A percentile compares a stretch with the other conserved stretches of the same genome.
These are phyloP conservation scores for Limosa lapponica DNA, from an alignment of 2,797 vertebrate species.

Conservation along the genomic window DNA sequence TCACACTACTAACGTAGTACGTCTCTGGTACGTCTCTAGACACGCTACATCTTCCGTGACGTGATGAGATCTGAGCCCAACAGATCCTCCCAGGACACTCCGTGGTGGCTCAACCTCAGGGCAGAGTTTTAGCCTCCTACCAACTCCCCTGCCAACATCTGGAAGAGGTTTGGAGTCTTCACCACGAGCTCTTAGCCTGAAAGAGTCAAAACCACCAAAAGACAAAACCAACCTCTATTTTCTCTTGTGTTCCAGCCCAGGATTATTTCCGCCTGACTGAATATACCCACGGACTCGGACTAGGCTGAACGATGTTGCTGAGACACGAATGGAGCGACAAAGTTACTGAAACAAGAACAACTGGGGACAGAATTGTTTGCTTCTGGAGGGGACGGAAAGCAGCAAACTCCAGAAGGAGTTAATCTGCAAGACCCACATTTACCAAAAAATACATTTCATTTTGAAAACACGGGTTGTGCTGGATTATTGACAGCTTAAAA, in stretches of 20 bases:
- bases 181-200: not conserved
- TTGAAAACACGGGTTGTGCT: not conserved
- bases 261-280: accelerated
- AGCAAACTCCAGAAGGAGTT: not conserved
- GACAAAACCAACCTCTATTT: not conserved
- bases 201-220: not conserved
- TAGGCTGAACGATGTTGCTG: not conserved
- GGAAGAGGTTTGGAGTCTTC: not conserved
- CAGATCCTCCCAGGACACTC: not conserved
- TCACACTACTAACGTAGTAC: not conserved
- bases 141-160: too few species aligned
- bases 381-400: not conserved
- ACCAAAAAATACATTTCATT: not conserved
- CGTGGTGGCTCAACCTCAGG: not conserved
- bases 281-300: not conserved
- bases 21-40: not conserved
- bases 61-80: accelerated
- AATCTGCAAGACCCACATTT: not conserved
- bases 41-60: accelerated
- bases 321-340: not conserved
- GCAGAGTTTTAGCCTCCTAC: not conserved
- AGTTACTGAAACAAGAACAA: not conserved
- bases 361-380: not conserved
- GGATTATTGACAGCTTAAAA: not conserved
- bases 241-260: not conserved